Evolutionary conservation across 1,140 invertebrate species (phyloP).

Genomic region (Oryctes rhinoceros): DNA sequence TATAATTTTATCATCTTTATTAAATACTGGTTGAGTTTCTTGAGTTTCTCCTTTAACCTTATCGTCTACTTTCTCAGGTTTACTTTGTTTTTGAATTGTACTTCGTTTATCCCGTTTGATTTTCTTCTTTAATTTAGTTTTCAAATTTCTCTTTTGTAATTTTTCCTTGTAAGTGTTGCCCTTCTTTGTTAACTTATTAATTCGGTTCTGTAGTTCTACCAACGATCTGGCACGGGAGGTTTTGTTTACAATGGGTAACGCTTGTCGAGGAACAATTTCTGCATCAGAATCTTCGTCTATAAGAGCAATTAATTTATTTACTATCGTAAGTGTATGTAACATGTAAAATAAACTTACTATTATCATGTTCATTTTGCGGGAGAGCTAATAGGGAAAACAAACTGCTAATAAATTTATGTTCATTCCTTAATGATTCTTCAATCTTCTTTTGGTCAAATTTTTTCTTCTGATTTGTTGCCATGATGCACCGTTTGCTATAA

Average conservation of each 20-base stretch:
- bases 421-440: slow-evolving; percentile 56
- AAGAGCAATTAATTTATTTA: slow-evolving; percentile 20
- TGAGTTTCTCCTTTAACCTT: slow-evolving; percentile 54
- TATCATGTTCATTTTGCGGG: slow-evolving; percentile 23
- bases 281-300: slow-evolving; percentile 46
- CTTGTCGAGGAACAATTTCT: slow-evolving; percentile 40
- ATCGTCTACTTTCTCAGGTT: slow-evolving; percentile 55
- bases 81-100: slow-evolving; percentile 60
- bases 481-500: not conserved
- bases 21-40: slow-evolving; percentile 68
- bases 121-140: slow-evolving; percentile 66
- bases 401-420: slow-evolving; percentile 62
- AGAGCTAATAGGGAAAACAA: slow-evolving; percentile 60
- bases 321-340: slow-evolving; percentile 11
- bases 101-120: slow-evolving; percentile 62
- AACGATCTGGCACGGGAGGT: slow-evolving; percentile 61
- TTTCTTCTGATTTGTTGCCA: not conserved
- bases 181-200: slow-evolving; percentile 61
- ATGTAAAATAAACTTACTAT: slow-evolving; percentile 32
- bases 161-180: slow-evolving; percentile 66
- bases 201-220: slow-evolving; percentile 62
- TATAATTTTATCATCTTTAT: slow-evolving; percentile 81
- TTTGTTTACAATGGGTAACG: slow-evolving; percentile 49
- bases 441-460: slow-evolving; percentile 58
- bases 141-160: slow-evolving; percentile 64